Conservation (phyloP, 2,797 vertebrate species). For the Triplophysa yarkandensis region DNA sequence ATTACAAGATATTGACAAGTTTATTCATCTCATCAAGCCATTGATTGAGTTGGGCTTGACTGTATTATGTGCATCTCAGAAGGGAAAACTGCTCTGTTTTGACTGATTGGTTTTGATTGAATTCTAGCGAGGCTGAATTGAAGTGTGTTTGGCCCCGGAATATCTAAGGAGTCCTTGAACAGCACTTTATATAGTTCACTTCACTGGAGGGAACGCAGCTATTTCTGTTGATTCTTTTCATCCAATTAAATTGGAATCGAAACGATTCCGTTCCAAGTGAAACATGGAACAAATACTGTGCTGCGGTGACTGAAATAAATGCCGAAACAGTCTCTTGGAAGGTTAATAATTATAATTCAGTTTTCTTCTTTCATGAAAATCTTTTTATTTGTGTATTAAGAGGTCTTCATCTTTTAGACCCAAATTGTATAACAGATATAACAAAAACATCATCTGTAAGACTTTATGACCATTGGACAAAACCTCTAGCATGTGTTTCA, state of each 20-base stretch:
- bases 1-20: slow-evolving; percentile 37
- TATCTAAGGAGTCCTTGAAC: slow-evolving; percentile 20
- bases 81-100: slow-evolving; percentile 24
- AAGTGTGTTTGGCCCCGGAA: not conserved
- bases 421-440: not conserved
- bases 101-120: slow-evolving; percentile 43
- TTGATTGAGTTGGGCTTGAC: slow-evolving; percentile 27
- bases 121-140: slow-evolving; percentile 23
- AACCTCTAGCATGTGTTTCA: not conserved
- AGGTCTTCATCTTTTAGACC: not conserved
- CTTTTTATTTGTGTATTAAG: no score
- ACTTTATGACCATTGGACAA: not conserved
- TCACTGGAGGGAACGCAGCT: not conserved
- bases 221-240: not conserved
- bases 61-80: slow-evolving; percentile 15
- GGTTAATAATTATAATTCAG: not conserved
- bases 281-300: not conserved
- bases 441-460: not conserved
- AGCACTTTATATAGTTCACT: not conserved
- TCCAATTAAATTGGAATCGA: not conserved
- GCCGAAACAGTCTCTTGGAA: not conserved
- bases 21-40: slow-evolving; percentile 27
- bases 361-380: not conserved
- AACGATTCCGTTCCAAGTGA: not conserved
- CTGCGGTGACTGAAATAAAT: not conserved